Percentiles rank a stretch among this genome's conserved stretches.
Conservation (phyloP, 1,140 invertebrate species). For the Antheraea mylitta region DNA sequence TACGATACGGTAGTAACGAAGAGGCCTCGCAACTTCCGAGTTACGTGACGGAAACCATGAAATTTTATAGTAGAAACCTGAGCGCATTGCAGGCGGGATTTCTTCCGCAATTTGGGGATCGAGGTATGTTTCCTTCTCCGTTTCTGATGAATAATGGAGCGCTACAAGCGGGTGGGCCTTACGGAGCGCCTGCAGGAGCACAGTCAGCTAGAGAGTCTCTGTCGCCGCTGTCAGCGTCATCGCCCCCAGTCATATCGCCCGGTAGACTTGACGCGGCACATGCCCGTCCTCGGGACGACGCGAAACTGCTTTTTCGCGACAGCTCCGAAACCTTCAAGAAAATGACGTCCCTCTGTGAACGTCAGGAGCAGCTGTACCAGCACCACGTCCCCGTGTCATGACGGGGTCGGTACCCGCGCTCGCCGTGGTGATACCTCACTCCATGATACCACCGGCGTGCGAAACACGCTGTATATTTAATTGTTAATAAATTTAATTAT, state of each 20-base stretch:
- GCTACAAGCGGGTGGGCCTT: conserved; percentile 50
- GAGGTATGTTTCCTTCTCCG: conserved; percentile 66
- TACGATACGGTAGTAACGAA: conserved; percentile 67
- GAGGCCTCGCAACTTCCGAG: conserved; percentile 63
- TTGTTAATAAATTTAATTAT: conserved; percentile 77
- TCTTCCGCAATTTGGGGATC: conserved; percentile 60
- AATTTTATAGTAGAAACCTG: conserved; percentile 72
- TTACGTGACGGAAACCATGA: conserved; percentile 75
- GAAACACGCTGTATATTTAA: conserved; percentile 66
- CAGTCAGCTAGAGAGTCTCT: conserved; percentile 66
- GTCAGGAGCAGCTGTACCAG: conserved; percentile 76
- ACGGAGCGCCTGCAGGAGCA: conserved; percentile 61
- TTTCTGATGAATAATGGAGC: conserved; percentile 64
- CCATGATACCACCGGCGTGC: conserved; percentile 32
- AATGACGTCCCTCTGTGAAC: conserved; percentile 77
- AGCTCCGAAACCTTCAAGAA: conserved; percentile 74
- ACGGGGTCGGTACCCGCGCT: conserved; percentile 58
- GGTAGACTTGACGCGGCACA: conserved; percentile 64
- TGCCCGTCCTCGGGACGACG: conserved; percentile 65
- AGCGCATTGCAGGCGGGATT: conserved; percentile 61
- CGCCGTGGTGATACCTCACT: conserved; percentile 61
- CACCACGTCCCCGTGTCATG: conserved; percentile 78
- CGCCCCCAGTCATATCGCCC: conserved; percentile 72
- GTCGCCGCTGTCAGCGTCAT: conserved; percentile 74
- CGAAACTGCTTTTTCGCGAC: conserved; percentile 77